These are phyloP conservation scores for Anthrax anthrax DNA, from an alignment of 2,888 invertebrate species.

Conservation along the genomic window DNA sequence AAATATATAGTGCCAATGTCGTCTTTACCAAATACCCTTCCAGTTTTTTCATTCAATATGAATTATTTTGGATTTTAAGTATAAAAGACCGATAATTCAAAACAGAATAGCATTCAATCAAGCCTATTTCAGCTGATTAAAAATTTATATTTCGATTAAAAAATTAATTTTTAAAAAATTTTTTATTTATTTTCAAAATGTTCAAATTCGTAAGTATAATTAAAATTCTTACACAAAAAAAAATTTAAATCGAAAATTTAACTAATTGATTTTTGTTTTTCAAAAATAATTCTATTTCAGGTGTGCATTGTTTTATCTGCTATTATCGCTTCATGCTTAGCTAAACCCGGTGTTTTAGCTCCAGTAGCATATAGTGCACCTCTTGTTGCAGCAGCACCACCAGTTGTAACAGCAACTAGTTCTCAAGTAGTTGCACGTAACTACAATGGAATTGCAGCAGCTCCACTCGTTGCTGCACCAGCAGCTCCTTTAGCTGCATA, in stretches of 20 bases:
- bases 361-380: constrained; percentile 25
- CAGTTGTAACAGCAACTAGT: constrained; percentile 46
- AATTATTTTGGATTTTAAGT: too few species aligned
- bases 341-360: constrained; percentile 1
- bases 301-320: background rate
- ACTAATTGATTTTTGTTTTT: background rate
- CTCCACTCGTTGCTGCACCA: constrained; percentile 31
- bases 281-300: background rate
- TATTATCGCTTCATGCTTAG: background rate
- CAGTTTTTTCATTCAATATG: too few species aligned
- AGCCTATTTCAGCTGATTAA: too few species aligned
- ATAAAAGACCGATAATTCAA: too few species aligned
- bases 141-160: too few species aligned
- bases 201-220: constrained; percentile 5
- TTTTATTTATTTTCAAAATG: background rate
- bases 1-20: constrained; percentile 2
- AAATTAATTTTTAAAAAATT: too few species aligned
- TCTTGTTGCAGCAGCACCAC: constrained; percentile 23
- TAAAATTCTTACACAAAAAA: background rate
- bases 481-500: constrained; percentile 27
- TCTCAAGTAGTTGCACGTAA: constrained; percentile 49
- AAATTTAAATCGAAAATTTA: too few species aligned
- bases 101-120: too few species aligned
- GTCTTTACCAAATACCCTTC: background rate
- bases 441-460: constrained; percentile 43